A percentile compares a stretch with the other conserved stretches of the same genome.
phyloP scores from a whole-genome alignment of 2,888 invertebrate species.

The Hesperia comma region DNA sequence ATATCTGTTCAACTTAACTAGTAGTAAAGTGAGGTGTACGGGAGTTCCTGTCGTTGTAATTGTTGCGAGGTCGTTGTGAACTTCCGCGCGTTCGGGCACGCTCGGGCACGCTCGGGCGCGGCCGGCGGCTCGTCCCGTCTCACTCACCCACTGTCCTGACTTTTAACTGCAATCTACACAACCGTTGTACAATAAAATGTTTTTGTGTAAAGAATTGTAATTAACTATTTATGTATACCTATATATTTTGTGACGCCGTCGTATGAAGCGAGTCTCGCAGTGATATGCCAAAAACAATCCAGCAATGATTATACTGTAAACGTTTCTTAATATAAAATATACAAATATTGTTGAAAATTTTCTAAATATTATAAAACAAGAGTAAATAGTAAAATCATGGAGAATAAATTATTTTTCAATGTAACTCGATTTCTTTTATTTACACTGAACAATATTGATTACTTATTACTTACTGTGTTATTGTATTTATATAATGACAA shows the following conservation, averaged over 20 bases:
- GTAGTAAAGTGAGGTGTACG: constrained; percentile 63
- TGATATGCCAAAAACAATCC: constrained; percentile 82
- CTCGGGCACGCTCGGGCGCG: no score
- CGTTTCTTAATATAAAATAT: constrained; percentile 80
- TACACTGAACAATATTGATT: constrained; percentile 33
- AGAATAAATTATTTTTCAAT: constrained; percentile 83
- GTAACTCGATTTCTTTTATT: constrained; percentile 67
- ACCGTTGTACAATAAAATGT: constrained; percentile 37
- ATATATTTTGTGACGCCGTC: constrained; percentile 67
- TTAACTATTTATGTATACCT: constrained; percentile 38
- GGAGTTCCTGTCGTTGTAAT: constrained; percentile 70
- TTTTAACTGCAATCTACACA: constrained; percentile 36
- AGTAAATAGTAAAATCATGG: constrained; percentile 78
- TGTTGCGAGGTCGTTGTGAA: constrained; percentile 61
- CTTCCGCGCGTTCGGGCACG: constrained; percentile 42
- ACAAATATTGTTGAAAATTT: constrained; percentile 83
- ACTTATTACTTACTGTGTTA: constrained; percentile 2
- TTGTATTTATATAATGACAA: background rate
- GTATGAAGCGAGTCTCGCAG: constrained; percentile 73
- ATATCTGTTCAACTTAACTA: constrained; percentile 71
- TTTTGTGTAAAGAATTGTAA: constrained; percentile 34
- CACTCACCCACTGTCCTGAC: constrained; percentile 36
- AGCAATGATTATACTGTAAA: constrained; percentile 78
- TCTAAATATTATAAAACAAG: constrained; percentile 79
- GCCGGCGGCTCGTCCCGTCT: constrained; percentile 37